phyloP scores from a whole-genome alignment of 2,797 vertebrate species.

The Rhincodon typus region DNA sequence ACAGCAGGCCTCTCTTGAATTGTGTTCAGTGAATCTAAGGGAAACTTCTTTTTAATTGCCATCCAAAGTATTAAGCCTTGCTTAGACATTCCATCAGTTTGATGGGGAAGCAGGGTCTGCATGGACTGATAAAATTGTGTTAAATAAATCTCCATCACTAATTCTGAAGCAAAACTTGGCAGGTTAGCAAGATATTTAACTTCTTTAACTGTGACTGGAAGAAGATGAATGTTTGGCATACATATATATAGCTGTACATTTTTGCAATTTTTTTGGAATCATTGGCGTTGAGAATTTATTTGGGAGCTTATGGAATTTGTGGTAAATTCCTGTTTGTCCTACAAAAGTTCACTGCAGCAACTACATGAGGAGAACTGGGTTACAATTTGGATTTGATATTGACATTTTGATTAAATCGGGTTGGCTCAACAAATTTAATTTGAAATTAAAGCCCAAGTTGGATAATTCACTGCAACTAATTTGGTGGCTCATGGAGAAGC shows the following conservation, averaged over 20 bases:
- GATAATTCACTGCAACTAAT: neutral
- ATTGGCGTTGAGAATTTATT: neutral
- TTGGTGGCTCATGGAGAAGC: neutral
- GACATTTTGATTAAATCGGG: neutral
- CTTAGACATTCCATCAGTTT: neutral
- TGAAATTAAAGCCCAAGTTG: neutral
- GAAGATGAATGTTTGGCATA: slow-evolving; percentile 20
- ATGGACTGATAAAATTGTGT: neutral
- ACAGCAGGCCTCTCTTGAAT: neutral
- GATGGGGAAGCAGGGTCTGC: neutral
- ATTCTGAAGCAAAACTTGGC: neutral
- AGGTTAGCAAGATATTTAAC: neutral
- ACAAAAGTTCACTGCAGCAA: too few relatives aligned
- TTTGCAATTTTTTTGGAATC: neutral
- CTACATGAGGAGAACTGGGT: neutral
- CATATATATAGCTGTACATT: neutral
- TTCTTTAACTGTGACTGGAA: neutral
- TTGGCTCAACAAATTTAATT: neutral
- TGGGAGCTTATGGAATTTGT: neutral
- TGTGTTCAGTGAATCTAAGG: neutral
- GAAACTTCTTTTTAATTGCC: neutral
- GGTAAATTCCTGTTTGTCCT: neutral
- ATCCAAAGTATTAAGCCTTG: neutral
- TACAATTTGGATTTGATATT: neutral
- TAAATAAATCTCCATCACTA: neutral